Conservation (phyloP, 2,797 vertebrate genomes). For the Spatula clypeata region DNA sequence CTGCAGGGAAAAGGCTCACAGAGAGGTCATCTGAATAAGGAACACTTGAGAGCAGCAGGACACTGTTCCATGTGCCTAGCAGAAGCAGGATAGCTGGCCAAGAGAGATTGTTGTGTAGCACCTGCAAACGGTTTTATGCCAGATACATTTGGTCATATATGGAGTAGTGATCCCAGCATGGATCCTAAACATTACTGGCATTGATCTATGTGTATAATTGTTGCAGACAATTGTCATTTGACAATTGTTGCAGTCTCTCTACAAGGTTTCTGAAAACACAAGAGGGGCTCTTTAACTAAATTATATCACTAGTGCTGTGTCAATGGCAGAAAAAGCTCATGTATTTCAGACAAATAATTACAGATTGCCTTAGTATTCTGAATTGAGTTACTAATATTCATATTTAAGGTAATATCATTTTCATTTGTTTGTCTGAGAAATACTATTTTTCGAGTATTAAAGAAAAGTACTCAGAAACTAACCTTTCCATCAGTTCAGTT, state of each 20-base stretch:
- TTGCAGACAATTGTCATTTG: neutral
- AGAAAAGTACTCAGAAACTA: neutral
- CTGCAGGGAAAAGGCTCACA: neutral
- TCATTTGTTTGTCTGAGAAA: neutral
- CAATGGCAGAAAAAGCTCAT: neutral
- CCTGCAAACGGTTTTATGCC: neutral
- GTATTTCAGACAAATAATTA: neutral
- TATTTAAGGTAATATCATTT: neutral
- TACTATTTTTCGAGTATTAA: neutral
- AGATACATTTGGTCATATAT: neutral
- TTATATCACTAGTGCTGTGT: neutral
- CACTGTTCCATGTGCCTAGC: neutral
- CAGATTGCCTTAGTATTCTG: neutral
- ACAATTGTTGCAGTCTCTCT: neutral
- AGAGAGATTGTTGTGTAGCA: neutral
- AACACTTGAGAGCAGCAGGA: neutral
- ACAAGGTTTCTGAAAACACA: neutral
- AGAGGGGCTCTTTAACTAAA: neutral
- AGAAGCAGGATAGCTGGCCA: neutral
- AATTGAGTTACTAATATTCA: neutral
- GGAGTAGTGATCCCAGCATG: no score
- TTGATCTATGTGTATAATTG: neutral
- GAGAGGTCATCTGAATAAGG: accelerated
- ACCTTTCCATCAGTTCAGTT: neutral
- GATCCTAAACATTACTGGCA: neutral